A percentile compares a stretch with the other conserved stretches of the same genome.
phyloP scores from a whole-genome alignment of 92 coral and sea anemone genomes.

The Zoanthus gigantus region DNA sequence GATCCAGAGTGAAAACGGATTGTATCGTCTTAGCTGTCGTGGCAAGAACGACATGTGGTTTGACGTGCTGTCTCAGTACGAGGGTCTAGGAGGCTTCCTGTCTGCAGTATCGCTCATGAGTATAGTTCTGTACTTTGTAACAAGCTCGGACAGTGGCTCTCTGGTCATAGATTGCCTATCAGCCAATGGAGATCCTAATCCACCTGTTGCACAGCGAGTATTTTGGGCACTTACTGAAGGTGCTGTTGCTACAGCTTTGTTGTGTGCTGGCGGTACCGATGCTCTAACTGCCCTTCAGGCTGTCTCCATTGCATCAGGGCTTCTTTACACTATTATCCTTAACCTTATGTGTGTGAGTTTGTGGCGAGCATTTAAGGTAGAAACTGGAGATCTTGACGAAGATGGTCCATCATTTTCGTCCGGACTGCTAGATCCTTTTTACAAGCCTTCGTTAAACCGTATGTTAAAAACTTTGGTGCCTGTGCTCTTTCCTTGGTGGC shows the following conservation, averaged over 20 bases:
- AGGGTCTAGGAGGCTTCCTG: conserved; percentile 46
- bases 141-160: conserved; percentile 73
- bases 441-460: conserved; percentile 35
- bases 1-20: conserved; percentile 30
- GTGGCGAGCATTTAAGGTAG: conserved; percentile 85
- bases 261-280: conserved; percentile 73
- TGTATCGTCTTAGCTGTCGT: conserved; percentile 52
- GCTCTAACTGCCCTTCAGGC: conserved; percentile 87
- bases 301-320: conserved; percentile 80
- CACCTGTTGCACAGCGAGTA: conserved; percentile 60
- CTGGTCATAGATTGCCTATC: conserved; percentile 68
- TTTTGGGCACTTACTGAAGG: conserved; percentile 76
- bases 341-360: conserved; percentile 84
- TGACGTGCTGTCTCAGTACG: conserved; percentile 55
- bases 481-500: conserved; percentile 72
- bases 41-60: conserved; percentile 59
- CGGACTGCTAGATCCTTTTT: conserved; percentile 62
- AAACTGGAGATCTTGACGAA: conserved; percentile 81
- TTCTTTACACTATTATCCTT: conserved; percentile 79
- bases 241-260: conserved; percentile 88
- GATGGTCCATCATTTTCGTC: conserved; percentile 76
- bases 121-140: conserved; percentile 66
- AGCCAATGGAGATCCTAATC: conserved; percentile 67
- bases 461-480: conserved; percentile 56
- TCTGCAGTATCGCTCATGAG: conserved; percentile 52